These are phyloP conservation scores for Herpetotheres cachinnans DNA, from an alignment of 2,113 vertebrate genomes.

Conservation along the genomic window DNA sequence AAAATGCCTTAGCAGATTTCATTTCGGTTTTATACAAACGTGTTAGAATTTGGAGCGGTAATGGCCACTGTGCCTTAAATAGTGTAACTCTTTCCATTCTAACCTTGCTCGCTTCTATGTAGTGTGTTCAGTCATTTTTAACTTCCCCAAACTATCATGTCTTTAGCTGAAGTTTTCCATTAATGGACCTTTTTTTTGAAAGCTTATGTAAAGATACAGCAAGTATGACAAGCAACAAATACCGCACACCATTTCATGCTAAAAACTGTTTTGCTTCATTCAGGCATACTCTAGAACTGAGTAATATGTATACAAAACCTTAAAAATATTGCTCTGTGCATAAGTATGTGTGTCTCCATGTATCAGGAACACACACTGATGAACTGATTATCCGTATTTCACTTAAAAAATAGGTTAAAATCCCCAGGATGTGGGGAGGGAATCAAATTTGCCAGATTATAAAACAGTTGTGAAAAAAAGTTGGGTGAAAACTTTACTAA, in stretches of 20 bases:
- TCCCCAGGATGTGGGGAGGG: neutral
- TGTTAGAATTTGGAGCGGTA: conserved; percentile 38
- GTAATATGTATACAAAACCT: neutral
- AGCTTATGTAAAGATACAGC: neutral
- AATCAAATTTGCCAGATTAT: neutral
- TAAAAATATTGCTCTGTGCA: neutral
- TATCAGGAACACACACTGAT: neutral
- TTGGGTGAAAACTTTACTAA: neutral
- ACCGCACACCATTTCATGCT: neutral
- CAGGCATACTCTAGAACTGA: neutral
- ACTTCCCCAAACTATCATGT: neutral
- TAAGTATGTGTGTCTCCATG: fast-evolving
- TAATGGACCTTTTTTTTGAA: neutral
- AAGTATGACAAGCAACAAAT: neutral
- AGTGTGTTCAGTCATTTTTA: neutral
- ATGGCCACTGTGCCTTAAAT: conserved; percentile 24
- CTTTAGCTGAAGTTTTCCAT: neutral
- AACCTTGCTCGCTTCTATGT: neutral
- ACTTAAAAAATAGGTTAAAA: neutral
- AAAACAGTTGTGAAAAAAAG: neutral
- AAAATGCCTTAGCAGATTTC: conserved; percentile 45
- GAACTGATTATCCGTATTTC: neutral
- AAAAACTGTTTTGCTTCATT: neutral
- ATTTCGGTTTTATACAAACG: conserved; percentile 52
- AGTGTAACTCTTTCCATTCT: conserved; percentile 45